Evolutionary conservation across 23 tunicate genomes (phyloP).

Genomic region (Oikopleura dioica): DNA sequence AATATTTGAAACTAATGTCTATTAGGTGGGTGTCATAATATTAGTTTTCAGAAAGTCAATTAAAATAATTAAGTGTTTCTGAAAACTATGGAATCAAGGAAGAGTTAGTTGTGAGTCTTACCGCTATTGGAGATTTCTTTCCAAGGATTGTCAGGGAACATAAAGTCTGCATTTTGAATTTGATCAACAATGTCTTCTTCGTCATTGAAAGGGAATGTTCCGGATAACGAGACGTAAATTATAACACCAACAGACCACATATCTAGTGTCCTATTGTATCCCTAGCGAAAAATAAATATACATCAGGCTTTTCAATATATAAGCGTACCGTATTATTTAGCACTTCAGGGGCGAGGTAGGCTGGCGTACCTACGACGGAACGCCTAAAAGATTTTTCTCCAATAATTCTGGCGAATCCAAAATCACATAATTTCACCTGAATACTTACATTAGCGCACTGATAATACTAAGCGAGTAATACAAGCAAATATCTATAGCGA

Average conservation of each 20-base stretch:
- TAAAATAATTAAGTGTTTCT: too few relatives aligned
- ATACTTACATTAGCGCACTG: neutral
- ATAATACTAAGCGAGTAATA: too few relatives aligned
- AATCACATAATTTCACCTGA: constrained; percentile 90
- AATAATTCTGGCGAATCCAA: constrained; percentile 95
- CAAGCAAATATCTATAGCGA: too few relatives aligned
- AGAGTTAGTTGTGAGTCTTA: constrained; percentile 11
- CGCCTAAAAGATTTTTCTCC: constrained; percentile 94
- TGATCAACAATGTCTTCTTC: constrained; percentile 99
- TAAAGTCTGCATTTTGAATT: constrained; percentile 93
- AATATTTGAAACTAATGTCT: too few relatives aligned
- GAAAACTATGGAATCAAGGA: neutral
- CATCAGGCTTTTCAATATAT: neutral
- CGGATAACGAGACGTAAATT: constrained; percentile 89
- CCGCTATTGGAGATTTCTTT: constrained; percentile 34
- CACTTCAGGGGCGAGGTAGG: constrained; percentile 97
- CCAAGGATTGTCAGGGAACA: constrained; percentile 96
- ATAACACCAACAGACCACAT: constrained; percentile 99
- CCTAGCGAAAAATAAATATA: constrained; percentile 20
- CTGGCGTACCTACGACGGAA: constrained; percentile 99
- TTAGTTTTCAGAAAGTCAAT: too few relatives aligned
- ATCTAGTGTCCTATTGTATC: constrained; percentile 85
- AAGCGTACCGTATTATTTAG: constrained; percentile 38
- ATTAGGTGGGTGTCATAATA: too few relatives aligned
- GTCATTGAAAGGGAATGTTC: constrained; percentile 98